Base-by-base conservation (phyloP, 2,888 invertebrate genomes). In the Portevinia maculata region DNA sequence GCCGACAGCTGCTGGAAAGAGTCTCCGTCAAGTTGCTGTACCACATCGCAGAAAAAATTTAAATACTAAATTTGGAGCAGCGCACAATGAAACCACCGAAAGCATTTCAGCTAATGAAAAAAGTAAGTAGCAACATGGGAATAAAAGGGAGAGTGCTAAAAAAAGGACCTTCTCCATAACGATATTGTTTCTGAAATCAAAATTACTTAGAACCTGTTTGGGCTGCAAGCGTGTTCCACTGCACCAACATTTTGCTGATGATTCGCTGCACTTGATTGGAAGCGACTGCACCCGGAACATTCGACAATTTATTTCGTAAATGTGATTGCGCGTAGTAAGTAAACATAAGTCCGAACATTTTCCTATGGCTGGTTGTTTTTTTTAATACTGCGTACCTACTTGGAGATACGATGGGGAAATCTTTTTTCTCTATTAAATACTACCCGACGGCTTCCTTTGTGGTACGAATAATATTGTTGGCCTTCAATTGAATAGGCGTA, bases 11-110 rank as follows among this genome's bases (percentile, higher is more conserved):
- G 52, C 57, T 19, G 55, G 21, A n/a, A 75, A 75, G 15, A 44
- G 28, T 44, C 41, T 55, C 8, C 37, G 57, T 34, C 69, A 69
- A 57, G 48, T 24, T 50, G 15, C 67, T 17, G 69, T 34, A 34
- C 62, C 50, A 57, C 64, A 64, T 46, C 75, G 75, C n/a, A 39
- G 64, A 44, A 81, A 75, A 24, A 69, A 59, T 32, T 64, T 70
- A 9, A 74, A 74, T 50, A 32, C 24, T 0, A 62, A 48, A 55
- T 60, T 73, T 46, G 50, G 46, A 32, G 39, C 44, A 11, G 32
- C 13, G 7, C 24, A 19, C 6, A 28, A n/a, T 37, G 55, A 41
- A 11, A 50, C 67, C 13, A 46, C 50, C 0, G 44, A 75, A 62
- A 64, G 64, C 55, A 15, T 64, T 50, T 32, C 52, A 39, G 9